A percentile compares a stretch with the other conserved stretches of the same genome.
phyloP scores from a whole-genome alignment of 2,797 vertebrate genomes.

The Taeniopygia guttata region DNA sequence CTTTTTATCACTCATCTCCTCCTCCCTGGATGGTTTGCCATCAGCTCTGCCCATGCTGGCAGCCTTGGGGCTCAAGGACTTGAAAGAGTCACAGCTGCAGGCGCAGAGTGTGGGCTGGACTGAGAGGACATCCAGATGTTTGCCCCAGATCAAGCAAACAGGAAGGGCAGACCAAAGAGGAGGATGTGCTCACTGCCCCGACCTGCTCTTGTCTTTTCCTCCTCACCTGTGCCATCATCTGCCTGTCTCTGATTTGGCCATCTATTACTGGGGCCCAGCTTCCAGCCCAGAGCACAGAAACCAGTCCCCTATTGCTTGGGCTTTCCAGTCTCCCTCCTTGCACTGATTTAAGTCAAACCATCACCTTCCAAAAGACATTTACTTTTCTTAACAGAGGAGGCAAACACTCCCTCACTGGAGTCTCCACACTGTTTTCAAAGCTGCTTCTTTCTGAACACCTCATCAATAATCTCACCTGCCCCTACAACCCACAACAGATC shows the following conservation, averaged over 20 bases:
- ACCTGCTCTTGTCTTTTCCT: not conserved
- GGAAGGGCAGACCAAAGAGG: not conserved
- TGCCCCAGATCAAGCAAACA: not conserved
- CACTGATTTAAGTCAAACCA: not conserved
- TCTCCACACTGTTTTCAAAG: not conserved
- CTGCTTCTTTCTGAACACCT: not conserved
- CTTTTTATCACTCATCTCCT: not conserved
- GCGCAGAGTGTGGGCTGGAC: not conserved
- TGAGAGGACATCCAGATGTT: not conserved
- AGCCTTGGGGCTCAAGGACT: not conserved
- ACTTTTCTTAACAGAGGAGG: not conserved
- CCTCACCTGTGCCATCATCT: not conserved
- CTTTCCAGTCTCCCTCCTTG: not conserved
- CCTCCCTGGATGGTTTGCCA: not conserved
- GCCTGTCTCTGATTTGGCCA: rapidly evolving
- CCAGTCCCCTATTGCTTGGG: not conserved
- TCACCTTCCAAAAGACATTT: not conserved
- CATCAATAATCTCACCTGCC: not conserved
- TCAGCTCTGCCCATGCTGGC: not conserved
- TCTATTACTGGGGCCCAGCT: not conserved
- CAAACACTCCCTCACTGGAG: not conserved
- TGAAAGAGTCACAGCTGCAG: not conserved
- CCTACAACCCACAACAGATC: not conserved
- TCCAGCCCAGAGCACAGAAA: not conserved
- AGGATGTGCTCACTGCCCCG: not conserved